phyloP scores from a whole-genome alignment of 2,888 invertebrate species.

The Acrobasis repandana region DNA sequence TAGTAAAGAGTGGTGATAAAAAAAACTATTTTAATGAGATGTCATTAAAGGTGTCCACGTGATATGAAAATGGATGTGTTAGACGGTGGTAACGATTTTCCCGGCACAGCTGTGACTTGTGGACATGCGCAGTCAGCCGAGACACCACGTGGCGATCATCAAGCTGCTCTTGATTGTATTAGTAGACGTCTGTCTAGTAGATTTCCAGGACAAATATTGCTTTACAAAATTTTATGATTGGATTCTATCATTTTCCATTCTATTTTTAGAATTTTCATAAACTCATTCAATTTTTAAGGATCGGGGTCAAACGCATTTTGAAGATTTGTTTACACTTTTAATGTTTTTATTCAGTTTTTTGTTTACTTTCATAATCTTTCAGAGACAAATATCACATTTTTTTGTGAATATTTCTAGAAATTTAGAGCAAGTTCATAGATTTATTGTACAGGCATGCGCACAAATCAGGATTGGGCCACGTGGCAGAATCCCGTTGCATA shows the following conservation, averaged over 20 bases:
- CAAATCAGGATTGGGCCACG: slow-evolving; percentile 55
- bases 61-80: slow-evolving; percentile 52
- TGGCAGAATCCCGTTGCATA: slow-evolving; percentile 76
- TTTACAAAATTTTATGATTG: no score
- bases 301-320: no score
- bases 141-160: slow-evolving; percentile 59
- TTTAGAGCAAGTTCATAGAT: slow-evolving; percentile 53
- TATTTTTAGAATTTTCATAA: no score
- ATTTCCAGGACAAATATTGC: no score
- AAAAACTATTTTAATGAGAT: slow-evolving; percentile 24
- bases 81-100: slow-evolving; percentile 75
- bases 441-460: slow-evolving; percentile 63
- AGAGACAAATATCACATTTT: neutral
- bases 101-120: slow-evolving; percentile 70
- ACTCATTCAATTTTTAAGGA: no score
- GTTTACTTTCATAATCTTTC: neutral
- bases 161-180: slow-evolving; percentile 46
- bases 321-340: no score
- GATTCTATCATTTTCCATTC: no score
- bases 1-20: slow-evolving; percentile 1
- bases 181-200: slow-evolving; percentile 25
- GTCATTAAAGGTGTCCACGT: slow-evolving; percentile 47
- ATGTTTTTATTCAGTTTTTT: neutral
- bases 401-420: slow-evolving; percentile 13
- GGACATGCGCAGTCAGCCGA: slow-evolving; percentile 64